Evolutionary conservation across 2,888 invertebrate genomes (phyloP).

Genomic region (Thyatira batis): DNA sequence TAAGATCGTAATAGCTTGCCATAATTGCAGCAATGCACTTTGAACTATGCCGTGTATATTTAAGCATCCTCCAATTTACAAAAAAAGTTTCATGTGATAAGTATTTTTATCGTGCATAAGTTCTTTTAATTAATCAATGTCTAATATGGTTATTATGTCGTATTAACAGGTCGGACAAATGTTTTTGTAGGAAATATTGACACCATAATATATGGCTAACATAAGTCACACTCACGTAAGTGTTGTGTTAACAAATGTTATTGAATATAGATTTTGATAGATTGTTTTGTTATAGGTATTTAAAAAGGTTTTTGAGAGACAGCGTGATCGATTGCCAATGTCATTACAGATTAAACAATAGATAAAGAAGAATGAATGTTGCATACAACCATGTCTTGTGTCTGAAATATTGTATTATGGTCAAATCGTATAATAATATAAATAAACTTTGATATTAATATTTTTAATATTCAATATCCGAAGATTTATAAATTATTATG

Average conservation of each 20-base stretch:
- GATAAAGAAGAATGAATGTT: neutral
- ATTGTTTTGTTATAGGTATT: slow-evolving; percentile 4
- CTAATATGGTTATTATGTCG: neutral
- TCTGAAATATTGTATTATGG: too few relatives aligned
- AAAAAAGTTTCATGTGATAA: too few relatives aligned
- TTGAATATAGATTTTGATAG: slow-evolving; percentile 16
- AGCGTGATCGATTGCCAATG: neutral
- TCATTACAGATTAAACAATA: neutral
- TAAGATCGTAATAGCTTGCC: too few relatives aligned
- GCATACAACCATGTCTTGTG: too few relatives aligned
- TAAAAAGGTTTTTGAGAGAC: neutral
- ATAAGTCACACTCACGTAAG: neutral
- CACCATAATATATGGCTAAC: slow-evolving; percentile 3
- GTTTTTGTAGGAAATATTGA: neutral
- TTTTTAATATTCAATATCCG: too few relatives aligned
- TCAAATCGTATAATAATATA: too few relatives aligned
- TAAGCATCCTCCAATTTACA: too few relatives aligned
- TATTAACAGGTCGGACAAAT: neutral
- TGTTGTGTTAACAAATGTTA: slow-evolving; percentile 7
- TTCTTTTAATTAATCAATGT: neutral
- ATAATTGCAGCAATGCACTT: too few relatives aligned
- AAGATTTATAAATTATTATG: too few relatives aligned
- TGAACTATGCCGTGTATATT: too few relatives aligned
- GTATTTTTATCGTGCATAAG: too few relatives aligned
- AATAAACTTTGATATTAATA: too few relatives aligned